A percentile compares a stretch with the other conserved stretches of the same genome.
Evolutionary conservation across 2,888 invertebrate genomes (phyloP).

Genomic region (Cacoxenus indagator): DNA sequence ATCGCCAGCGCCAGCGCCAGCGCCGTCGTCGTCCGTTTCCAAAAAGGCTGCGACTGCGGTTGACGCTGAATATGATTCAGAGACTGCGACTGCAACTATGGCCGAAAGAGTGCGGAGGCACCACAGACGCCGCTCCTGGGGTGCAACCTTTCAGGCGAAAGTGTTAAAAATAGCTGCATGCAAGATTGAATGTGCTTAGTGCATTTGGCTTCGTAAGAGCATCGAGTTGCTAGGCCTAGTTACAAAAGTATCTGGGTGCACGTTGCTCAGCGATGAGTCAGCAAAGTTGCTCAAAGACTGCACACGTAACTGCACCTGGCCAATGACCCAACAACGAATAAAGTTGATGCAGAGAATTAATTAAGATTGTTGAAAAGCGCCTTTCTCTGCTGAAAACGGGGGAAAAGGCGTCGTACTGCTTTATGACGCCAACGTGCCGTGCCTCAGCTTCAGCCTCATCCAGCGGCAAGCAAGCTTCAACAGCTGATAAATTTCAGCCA

Average conservation of each 20-base stretch:
- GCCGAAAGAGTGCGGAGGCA: too few relatives aligned
- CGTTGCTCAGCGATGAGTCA: neutral
- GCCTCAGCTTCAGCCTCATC: neutral
- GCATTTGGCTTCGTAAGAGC: neutral
- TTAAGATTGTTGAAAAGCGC: neutral
- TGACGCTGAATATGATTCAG: neutral
- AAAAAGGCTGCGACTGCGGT: slow-evolving; percentile 5
- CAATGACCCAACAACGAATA: neutral
- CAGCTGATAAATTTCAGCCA: neutral
- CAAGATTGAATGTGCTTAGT: slow-evolving; percentile 22
- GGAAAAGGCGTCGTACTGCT: neutral
- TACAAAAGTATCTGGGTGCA: slow-evolving; percentile 26
- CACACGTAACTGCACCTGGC: neutral
- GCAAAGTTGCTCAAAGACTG: neutral
- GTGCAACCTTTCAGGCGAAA: slow-evolving; percentile 52
- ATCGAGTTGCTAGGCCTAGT: slow-evolving; percentile 37
- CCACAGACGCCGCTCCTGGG: slow-evolving; percentile 51
- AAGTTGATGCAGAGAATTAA: neutral
- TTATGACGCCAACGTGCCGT: neutral
- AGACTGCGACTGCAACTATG: neutral
- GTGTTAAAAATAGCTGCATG: slow-evolving; percentile 56
- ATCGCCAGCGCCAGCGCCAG: neutral
- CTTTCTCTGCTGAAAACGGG: neutral
- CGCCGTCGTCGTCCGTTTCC: slow-evolving; percentile 50
- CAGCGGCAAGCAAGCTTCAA: neutral